These are phyloP conservation scores for Panagrolaimus sp. DNA, from an alignment of 1,140 invertebrate species.

Conservation along the genomic window DNA sequence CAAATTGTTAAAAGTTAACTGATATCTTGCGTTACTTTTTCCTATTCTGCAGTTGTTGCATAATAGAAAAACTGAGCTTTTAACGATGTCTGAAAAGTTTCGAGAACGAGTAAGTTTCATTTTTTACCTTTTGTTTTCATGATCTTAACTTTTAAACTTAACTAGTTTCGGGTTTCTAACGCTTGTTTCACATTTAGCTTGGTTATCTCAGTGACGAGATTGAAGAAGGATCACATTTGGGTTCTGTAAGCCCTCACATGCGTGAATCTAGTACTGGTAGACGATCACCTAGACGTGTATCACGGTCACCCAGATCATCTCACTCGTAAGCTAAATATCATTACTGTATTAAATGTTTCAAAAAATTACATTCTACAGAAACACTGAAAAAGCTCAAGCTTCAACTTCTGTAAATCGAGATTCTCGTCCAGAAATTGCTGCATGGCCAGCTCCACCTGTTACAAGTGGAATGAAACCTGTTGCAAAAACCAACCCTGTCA, in stretches of 20 bases:
- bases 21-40: too few relatives aligned
- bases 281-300: slow-evolving; percentile 33
- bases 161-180: too few relatives aligned
- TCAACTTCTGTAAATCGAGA: slow-evolving; percentile 26
- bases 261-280: slow-evolving; percentile 29
- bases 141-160: slow-evolving; percentile 18
- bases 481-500: slow-evolving; percentile 14
- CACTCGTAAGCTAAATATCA: not conserved
- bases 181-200: slow-evolving; percentile 18
- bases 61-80: not conserved
- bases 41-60: too few relatives aligned
- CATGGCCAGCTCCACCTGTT: slow-evolving; percentile 50
- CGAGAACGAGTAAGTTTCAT: slow-evolving; percentile 34
- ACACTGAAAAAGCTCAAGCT: slow-evolving; percentile 11
- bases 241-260: slow-evolving; percentile 22
- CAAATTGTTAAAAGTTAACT: too few relatives aligned
- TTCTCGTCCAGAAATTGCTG: slow-evolving; percentile 50
- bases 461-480: slow-evolving; percentile 20
- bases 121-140: slow-evolving; percentile 13
- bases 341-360: not conserved
- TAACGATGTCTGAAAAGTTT: slow-evolving; percentile 36
- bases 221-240: slow-evolving; percentile 24
- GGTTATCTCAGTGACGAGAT: slow-evolving; percentile 41
- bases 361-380: slow-evolving; percentile 7
- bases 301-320: slow-evolving; percentile 29